These are phyloP conservation scores for Oceanodroma tethys DNA, from an alignment of 2,113 vertebrate genomes.

Conservation along the genomic window DNA sequence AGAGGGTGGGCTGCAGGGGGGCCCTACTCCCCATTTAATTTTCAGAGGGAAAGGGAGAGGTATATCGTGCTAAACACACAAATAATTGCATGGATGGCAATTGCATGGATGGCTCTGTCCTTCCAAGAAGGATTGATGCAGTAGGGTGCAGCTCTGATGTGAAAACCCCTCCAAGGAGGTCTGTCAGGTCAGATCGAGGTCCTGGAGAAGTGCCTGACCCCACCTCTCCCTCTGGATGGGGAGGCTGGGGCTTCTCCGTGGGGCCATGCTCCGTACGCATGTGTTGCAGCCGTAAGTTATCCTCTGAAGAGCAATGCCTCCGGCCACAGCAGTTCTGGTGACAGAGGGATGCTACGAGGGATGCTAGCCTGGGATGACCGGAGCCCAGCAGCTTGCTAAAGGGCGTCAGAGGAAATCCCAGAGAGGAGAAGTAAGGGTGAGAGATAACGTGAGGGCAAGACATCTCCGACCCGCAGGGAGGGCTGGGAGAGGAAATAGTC, in stretches of 20 bases:
- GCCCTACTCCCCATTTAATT: neutral
- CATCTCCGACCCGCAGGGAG: neutral
- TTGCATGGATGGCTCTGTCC: neutral
- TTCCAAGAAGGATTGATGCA: neutral
- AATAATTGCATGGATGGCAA: neutral
- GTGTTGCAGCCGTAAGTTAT: neutral
- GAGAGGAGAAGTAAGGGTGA: neutral
- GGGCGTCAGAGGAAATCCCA: neutral
- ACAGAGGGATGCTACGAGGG: neutral
- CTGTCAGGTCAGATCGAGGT: neutral
- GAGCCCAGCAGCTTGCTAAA: neutral
- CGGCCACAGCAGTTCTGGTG: neutral
- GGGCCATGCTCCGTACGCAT: rapidly evolving
- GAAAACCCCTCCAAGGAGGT: neutral
- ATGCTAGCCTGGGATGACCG: neutral
- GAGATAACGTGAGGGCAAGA: neutral
- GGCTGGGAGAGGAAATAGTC: conserved; percentile 37
- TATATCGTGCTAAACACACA: neutral
- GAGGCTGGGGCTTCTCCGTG: neutral
- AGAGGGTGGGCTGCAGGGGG: neutral
- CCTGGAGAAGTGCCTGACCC: neutral
- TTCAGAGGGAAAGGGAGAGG: neutral
- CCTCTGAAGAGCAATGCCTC: neutral
- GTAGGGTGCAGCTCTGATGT: neutral
- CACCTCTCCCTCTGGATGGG: rapidly evolving